A percentile compares a stretch with the other conserved stretches of the same genome.
These are phyloP conservation scores for Aurelia aurita complex sp. Pacific DNA, from an alignment of 30 jellyfish, hydroid and myxozoan genomes.

Conservation along the genomic window DNA sequence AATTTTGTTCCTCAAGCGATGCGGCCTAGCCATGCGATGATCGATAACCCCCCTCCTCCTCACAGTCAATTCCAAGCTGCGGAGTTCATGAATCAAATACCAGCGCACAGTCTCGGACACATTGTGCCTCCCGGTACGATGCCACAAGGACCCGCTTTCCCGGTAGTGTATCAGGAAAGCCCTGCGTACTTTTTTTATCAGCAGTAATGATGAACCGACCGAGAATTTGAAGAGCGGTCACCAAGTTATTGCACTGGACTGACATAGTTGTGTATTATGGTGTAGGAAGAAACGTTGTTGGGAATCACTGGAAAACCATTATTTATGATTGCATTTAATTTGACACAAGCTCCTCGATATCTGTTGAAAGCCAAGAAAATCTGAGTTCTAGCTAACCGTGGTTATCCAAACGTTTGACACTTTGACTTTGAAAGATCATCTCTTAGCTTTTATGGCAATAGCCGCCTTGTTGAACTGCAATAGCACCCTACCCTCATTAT, in stretches of 20 bases:
- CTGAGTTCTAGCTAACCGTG: too few species aligned
- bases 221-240: background rate
- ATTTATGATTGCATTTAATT: too few species aligned
- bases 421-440: too few species aligned
- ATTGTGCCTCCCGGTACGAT: constrained; percentile 47
- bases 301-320: constrained; percentile 11
- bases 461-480: too few species aligned
- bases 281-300: background rate
- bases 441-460: too few species aligned
- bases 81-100: constrained; percentile 42
- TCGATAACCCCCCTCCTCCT: constrained; percentile 14
- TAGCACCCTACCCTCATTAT: too few species aligned
- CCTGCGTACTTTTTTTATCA: constrained; percentile 71
- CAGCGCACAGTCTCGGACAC: constrained; percentile 49
- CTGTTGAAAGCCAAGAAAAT: too few species aligned
- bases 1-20: constrained; percentile 47
- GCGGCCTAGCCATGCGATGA: constrained; percentile 47
- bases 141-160: constrained; percentile 68
- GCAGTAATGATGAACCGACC: constrained; percentile 15
- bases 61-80: constrained; percentile 59
- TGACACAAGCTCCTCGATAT: too few species aligned
- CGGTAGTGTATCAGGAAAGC: constrained; percentile 62
- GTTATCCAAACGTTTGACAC: too few species aligned
- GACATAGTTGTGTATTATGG: constrained; percentile 30
- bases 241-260: background rate